Evolutionary conservation across 2,888 invertebrate genomes (phyloP).

Genomic region (Drosophila pseudotakahashii): DNA sequence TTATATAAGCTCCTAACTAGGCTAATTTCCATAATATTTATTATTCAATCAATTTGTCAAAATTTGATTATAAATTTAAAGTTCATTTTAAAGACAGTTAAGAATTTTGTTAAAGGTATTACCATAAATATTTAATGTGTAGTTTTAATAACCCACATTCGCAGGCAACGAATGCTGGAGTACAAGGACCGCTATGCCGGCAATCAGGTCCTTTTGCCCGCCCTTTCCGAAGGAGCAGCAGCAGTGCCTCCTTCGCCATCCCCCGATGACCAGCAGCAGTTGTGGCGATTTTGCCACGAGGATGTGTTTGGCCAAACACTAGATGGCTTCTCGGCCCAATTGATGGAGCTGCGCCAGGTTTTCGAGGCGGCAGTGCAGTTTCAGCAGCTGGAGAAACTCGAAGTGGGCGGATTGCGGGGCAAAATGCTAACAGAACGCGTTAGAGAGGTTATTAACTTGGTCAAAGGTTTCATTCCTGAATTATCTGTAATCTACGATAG

Average conservation of each 20-base stretch:
- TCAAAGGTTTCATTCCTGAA: neutral
- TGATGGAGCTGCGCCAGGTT: conserved; percentile 89
- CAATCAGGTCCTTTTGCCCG: conserved; percentile 68
- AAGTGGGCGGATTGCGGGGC: conserved; percentile 86
- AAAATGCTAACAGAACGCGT: conserved; percentile 80
- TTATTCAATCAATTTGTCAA: neutral
- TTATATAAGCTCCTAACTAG: neutral
- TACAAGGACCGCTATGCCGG: conserved; percentile 79
- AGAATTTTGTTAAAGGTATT: neutral
- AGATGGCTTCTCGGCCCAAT: conserved; percentile 87
- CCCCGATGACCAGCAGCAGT: conserved; percentile 85
- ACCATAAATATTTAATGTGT: neutral
- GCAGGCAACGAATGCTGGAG: conserved; percentile 74
- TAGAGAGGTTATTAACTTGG: conserved; percentile 65
- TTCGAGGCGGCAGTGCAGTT: conserved; percentile 92
- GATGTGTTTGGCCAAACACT: conserved; percentile 89
- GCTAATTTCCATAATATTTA: neutral
- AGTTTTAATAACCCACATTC: neutral
- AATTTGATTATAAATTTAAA: neutral
- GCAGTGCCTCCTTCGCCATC: conserved; percentile 36
- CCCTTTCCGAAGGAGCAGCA: conserved; percentile 49
- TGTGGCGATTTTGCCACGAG: conserved; percentile 91
- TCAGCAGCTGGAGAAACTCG: conserved; percentile 94
- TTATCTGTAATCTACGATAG: conserved; percentile 45
- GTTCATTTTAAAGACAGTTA: too few relatives aligned